A percentile compares a stretch with the other conserved stretches of the same genome.
These are phyloP conservation scores for Gandaritis pyraliata DNA, from an alignment of 2,888 invertebrate species.

Conservation along the genomic window DNA sequence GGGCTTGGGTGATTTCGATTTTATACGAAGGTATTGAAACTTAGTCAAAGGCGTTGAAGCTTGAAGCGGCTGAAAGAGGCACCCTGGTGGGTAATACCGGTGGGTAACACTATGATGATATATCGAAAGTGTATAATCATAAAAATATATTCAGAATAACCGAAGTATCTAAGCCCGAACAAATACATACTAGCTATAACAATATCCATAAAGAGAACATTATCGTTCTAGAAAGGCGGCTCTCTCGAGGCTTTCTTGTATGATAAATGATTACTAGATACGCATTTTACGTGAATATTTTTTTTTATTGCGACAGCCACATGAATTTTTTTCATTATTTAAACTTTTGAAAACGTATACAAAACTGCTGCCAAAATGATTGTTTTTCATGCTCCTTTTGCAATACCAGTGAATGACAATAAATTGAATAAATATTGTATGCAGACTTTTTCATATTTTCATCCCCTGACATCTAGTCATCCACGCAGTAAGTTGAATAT, in stretches of 20 bases:
- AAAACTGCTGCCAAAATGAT: background rate
- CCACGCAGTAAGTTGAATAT: slow-evolving; percentile 48
- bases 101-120: too few species aligned
- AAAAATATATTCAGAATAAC: background rate
- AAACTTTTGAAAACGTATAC: background rate
- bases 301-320: slow-evolving; percentile 40
- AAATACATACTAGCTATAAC: slow-evolving; percentile 18
- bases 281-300: slow-evolving; percentile 41
- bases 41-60: slow-evolving; percentile 27
- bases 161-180: slow-evolving; percentile 3
- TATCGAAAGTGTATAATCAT: background rate
- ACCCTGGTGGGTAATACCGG: too few species aligned
- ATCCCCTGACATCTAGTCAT: too few species aligned
- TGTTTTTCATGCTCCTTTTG: background rate
- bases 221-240: slow-evolving; percentile 48
- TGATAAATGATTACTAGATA: slow-evolving; percentile 49
- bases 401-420: slow-evolving; percentile 2
- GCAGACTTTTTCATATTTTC: slow-evolving; percentile 40
- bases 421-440: slow-evolving; percentile 14
- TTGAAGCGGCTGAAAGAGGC: too few species aligned
- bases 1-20: slow-evolving; percentile 55
- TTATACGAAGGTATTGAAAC: slow-evolving; percentile 44
- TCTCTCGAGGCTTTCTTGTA: slow-evolving; percentile 49
- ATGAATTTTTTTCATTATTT: slow-evolving; percentile 20
- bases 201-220: slow-evolving; percentile 42